Evolutionary conservation across 2,888 invertebrate species (phyloP), one percentile per base, ranked within the genome.

Genomic region (Mechanitis messenoides): DNA sequence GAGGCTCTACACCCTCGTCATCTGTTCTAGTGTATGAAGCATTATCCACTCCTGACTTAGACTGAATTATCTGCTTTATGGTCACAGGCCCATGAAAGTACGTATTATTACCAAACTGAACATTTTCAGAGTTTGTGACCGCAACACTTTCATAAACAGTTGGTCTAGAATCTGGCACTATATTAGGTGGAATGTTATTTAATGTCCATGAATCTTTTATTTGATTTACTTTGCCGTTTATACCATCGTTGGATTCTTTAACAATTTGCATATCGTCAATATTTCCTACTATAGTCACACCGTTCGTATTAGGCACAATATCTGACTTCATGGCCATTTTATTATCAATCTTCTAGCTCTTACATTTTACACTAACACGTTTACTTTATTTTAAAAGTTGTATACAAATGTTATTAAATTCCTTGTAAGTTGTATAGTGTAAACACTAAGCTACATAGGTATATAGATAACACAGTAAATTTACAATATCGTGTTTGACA

Each of bases 11-110:
- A 20, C 47, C 54, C 7, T 59, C 62, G 59, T 74, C 71, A 65
- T 81, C 79, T 7, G 75, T 70, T 50, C 63, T 64, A 1, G 70
- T 69, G 35, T 83, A 89, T 0, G 82, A 78, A 35, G 70, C 68
- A 71, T 90, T 89, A 9, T 85, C 87, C 46, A 83, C 65, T 5
- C 86, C 88, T 46, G 73, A 61, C 65, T 77, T 77, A 62, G 77
- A 78, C 28, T 93, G 92, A 60, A 94, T 88, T 68, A 94, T 91
- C 77, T 95, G 94, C 75, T 94, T 94, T 70, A 95, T 95, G 45
- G 93, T 94, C 20, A 95, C 94, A 55, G 95, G 95, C 5, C 95
- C 95, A 75, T 95, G 93, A 74, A 94, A 95, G 73, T 93, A 93
- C 4, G 94, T 94, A 72, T 93, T 94, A 72, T 94, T 94, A 0